Evolutionary conservation across 2,113 vertebrate species (phyloP).

Genomic region (Pseudorhombus dupliciocellatus): DNA sequence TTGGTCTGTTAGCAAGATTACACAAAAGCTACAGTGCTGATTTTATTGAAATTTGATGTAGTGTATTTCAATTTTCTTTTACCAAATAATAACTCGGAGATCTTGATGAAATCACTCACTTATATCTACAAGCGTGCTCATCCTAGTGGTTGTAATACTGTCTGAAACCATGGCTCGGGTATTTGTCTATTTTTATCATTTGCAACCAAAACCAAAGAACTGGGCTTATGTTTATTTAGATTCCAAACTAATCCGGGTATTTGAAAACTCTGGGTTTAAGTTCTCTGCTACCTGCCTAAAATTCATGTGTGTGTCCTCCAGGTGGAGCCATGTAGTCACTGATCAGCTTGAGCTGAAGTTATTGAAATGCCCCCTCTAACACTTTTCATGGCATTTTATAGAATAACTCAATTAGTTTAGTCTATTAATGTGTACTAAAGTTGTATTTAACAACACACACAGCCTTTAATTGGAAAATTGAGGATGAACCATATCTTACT

Average conservation of each 20-base stretch:
- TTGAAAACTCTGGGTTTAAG: not conserved
- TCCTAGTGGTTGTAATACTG: not conserved
- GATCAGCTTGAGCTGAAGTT: slow-evolving; percentile 16
- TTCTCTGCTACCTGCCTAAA: not conserved
- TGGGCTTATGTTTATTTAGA: not conserved
- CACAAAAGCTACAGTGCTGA: not conserved
- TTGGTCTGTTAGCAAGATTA: not conserved
- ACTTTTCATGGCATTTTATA: no score
- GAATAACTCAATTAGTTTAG: no score
- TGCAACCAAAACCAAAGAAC: not conserved
- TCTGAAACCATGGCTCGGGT: not conserved
- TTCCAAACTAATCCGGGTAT: not conserved
- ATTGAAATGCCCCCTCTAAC: not conserved
- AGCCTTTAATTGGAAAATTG: not conserved
- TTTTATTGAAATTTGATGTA: not conserved
- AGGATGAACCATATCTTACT: not conserved
- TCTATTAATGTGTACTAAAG: no score
- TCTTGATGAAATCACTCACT: no score
- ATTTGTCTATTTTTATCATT: not conserved
- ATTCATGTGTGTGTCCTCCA: slow-evolving; percentile 50
- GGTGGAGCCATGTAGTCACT: slow-evolving; percentile 69
- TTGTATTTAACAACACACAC: not conserved
- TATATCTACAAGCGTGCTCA: no score
- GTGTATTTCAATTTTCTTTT: no score
- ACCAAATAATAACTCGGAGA: no score